phyloP scores from a whole-genome alignment of 2,888 invertebrate genomes.

The Troides helena region DNA sequence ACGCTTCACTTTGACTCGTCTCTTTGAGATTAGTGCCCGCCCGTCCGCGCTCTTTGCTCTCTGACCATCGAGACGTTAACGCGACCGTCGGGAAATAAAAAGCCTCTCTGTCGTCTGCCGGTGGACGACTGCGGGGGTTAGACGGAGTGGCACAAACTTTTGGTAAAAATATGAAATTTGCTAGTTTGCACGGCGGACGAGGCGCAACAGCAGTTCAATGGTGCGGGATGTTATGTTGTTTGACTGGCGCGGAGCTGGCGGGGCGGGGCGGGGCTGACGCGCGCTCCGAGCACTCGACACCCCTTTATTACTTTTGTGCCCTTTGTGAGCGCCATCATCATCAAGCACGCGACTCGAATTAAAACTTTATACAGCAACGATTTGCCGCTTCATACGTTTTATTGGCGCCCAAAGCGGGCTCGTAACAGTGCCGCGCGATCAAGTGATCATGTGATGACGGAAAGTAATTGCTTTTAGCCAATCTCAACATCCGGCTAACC shows the following conservation, averaged over 20 bases:
- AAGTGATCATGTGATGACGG: slow-evolving; percentile 19
- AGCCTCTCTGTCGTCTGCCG: slow-evolving; percentile 32
- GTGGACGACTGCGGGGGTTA: slow-evolving; percentile 19
- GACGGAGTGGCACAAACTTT: slow-evolving; percentile 15
- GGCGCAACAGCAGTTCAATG: slow-evolving; percentile 28
- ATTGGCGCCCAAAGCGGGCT: slow-evolving; percentile 57
- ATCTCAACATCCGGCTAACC: too few species aligned
- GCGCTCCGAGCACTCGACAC: slow-evolving; percentile 65
- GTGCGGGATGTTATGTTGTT: slow-evolving; percentile 34
- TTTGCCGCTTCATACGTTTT: slow-evolving; percentile 39
- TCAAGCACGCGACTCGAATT: slow-evolving; percentile 68
- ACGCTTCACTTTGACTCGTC: slow-evolving; percentile 74
- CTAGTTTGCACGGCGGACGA: neutral
- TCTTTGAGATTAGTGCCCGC: slow-evolving; percentile 68
- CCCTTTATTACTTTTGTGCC: slow-evolving; percentile 74
- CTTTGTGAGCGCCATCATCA: slow-evolving; percentile 67
- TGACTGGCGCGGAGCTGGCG: slow-evolving; percentile 36
- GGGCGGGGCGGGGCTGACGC: slow-evolving; percentile 40
- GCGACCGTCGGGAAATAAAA: slow-evolving; percentile 31
- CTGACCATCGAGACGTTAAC: slow-evolving; percentile 40
- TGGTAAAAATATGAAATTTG: slow-evolving; percentile 25
- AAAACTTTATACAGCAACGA: slow-evolving; percentile 57
- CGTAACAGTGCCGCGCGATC: slow-evolving; percentile 34
- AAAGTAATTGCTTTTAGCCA: neutral
- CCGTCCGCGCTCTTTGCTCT: slow-evolving; percentile 47